These are phyloP conservation scores for Leptopilina drosophilae DNA, from an alignment of 2,888 invertebrate genomes.

Conservation along the genomic window DNA sequence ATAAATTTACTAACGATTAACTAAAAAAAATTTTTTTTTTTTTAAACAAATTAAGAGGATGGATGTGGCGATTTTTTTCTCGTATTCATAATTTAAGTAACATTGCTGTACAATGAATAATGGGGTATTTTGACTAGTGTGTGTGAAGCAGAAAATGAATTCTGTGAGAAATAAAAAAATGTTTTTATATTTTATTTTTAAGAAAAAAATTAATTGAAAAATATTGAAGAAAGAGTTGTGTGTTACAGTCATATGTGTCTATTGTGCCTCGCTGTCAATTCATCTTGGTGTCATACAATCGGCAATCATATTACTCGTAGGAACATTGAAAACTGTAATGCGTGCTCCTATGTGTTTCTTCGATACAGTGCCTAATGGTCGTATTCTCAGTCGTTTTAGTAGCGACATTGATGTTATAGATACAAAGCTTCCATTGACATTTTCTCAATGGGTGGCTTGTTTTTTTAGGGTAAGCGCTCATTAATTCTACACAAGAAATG, in stretches of 20 bases:
- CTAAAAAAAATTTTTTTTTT: too few relatives aligned
- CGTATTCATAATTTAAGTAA: too few relatives aligned
- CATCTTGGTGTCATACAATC: slow-evolving; percentile 82
- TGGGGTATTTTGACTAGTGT: too few relatives aligned
- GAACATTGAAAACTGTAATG: slow-evolving; percentile 78
- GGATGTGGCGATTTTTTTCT: too few relatives aligned
- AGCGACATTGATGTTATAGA: slow-evolving; percentile 80
- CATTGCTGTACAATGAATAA: too few relatives aligned
- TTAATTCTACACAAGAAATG: slow-evolving; percentile 19
- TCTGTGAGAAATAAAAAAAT: too few relatives aligned
- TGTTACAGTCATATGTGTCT: slow-evolving; percentile 82
- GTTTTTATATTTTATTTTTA: too few relatives aligned
- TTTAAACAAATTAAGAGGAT: too few relatives aligned
- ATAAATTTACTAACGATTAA: too few relatives aligned
- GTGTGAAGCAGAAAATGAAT: too few relatives aligned
- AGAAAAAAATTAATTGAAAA: background rate
- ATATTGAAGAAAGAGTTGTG: slow-evolving; percentile 56
- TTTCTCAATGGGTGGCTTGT: slow-evolving; percentile 70
- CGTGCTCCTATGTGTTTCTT: slow-evolving; percentile 81
- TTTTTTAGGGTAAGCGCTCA: slow-evolving; percentile 72
- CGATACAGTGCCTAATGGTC: slow-evolving; percentile 82
- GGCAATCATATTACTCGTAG: slow-evolving; percentile 74
- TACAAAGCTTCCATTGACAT: slow-evolving; percentile 76
- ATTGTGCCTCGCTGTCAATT: slow-evolving; percentile 83
- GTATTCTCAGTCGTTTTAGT: slow-evolving; percentile 82